phyloP scores from a whole-genome alignment of 37 sponge, comb jelly and placozoan species.

The Chondrosia reniformis region DNA sequence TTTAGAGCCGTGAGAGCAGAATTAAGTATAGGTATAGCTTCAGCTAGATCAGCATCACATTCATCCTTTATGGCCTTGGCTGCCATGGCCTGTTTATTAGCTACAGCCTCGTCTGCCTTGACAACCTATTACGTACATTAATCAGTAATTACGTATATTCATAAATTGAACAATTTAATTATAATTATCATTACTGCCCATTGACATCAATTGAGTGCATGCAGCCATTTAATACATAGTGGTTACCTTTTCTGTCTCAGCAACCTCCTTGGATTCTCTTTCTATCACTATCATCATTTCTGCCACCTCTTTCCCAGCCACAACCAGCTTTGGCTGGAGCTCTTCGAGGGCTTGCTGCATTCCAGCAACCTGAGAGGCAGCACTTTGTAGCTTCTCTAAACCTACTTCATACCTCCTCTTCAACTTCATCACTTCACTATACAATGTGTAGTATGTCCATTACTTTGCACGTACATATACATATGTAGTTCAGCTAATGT shows the following conservation, averaged over 20 bases:
- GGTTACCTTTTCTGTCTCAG: slow-evolving; percentile 83
- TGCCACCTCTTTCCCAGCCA: slow-evolving; percentile 87
- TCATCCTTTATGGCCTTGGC: slow-evolving; percentile 98
- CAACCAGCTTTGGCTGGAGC: slow-evolving; percentile 87
- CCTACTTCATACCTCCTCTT: slow-evolving; percentile 91
- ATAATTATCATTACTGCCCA: not conserved
- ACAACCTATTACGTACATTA: slow-evolving; percentile 33
- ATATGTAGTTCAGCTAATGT: too few species aligned
- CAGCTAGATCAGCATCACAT: slow-evolving; percentile 96
- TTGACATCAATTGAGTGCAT: not conserved
- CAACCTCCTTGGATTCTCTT: slow-evolving; percentile 92
- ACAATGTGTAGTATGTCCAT: too few species aligned
- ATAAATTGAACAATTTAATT: not conserved
- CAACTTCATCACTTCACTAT: slow-evolving; percentile 84
- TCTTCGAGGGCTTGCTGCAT: slow-evolving; percentile 92
- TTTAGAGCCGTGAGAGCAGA: slow-evolving; percentile 92
- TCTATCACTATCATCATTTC: slow-evolving; percentile 96
- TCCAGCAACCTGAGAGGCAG: slow-evolving; percentile 77
- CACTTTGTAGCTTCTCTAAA: slow-evolving; percentile 90
- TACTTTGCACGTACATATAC: too few species aligned
- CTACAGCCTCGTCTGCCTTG: slow-evolving; percentile 93
- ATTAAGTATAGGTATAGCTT: slow-evolving; percentile 92
- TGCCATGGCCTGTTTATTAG: slow-evolving; percentile 93
- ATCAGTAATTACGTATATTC: not conserved
- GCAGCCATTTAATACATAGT: too few species aligned